These are phyloP conservation scores for Heliconius ethilla DNA, from an alignment of 2,888 invertebrate species.

Conservation along the genomic window DNA sequence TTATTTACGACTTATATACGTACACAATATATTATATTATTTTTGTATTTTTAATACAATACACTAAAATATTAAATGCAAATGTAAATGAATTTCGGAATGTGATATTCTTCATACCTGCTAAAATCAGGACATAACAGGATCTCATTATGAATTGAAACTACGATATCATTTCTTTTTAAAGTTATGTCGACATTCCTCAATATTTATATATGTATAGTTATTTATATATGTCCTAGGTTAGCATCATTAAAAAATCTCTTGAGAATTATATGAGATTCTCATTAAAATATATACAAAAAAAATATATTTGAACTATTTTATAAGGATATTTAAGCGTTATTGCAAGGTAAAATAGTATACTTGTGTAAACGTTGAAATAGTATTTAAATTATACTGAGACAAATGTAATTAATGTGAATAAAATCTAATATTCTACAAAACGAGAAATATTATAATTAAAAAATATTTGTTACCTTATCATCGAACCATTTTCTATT, in stretches of 20 bases:
- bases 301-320: background rate
- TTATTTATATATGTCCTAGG: background rate
- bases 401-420: no score
- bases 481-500: slow-evolving; percentile 2
- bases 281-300: slow-evolving; percentile 10
- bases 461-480: slow-evolving; percentile 18
- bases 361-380: background rate
- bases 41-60: no score
- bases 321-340: background rate
- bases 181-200: background rate
- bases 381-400: background rate
- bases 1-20: no score
- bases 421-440: background rate
- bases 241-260: slow-evolving; percentile 9
- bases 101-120: no score
- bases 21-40: no score
- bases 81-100: no score
- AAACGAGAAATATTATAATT: background rate
- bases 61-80: no score
- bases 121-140: no score
- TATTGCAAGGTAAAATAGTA: background rate
- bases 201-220: background rate
- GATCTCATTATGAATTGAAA: background rate
- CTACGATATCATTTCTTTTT: background rate
- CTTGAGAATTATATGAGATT: background rate